phyloP scores from a whole-genome alignment of 2,888 invertebrate genomes.

The Cryptus viduatorius region DNA sequence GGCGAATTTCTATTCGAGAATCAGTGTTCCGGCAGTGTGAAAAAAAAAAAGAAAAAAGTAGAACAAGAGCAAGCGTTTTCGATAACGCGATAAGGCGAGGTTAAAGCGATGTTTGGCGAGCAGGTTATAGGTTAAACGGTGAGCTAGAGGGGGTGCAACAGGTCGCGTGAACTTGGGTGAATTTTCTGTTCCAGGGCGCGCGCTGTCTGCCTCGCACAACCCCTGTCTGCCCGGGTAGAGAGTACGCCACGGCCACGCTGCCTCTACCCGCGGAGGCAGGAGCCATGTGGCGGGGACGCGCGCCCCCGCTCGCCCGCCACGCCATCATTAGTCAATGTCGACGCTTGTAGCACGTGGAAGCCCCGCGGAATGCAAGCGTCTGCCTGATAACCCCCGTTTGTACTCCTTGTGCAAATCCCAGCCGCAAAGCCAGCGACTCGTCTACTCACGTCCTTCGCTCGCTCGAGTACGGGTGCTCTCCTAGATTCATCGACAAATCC shows the following conservation, averaged over 20 bases:
- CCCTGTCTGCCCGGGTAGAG: constrained; percentile 67
- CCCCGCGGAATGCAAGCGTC: constrained; percentile 81
- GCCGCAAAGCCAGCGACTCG: constrained; percentile 70
- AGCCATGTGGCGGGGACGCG: constrained; percentile 61
- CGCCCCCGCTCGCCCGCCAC: constrained; percentile 79
- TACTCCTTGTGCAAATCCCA: constrained; percentile 78
- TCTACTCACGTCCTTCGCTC: constrained; percentile 55
- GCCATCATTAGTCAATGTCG: constrained; percentile 85
- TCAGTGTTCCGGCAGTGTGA: constrained; percentile 23
- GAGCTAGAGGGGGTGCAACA: constrained; percentile 85
- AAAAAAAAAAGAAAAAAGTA: constrained; percentile 60
- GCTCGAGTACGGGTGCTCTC: constrained; percentile 39
- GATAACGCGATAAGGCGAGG: constrained; percentile 85
- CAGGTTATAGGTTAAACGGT: constrained; percentile 85
- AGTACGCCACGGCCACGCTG: constrained; percentile 62
- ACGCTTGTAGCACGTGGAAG: constrained; percentile 82
- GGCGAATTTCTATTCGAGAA: constrained; percentile 59
- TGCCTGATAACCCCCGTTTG: constrained; percentile 80
- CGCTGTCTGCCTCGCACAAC: constrained; percentile 81
- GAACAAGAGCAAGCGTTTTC: constrained; percentile 76
- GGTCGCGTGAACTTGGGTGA: constrained; percentile 85
- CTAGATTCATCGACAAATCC: constrained; percentile 50
- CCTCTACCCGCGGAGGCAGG: constrained; percentile 61
- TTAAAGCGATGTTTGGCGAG: constrained; percentile 85
- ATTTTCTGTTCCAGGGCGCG: constrained; percentile 84